These are phyloP conservation scores for Myanophis thanlyinensis DNA, from an alignment of 2,113 vertebrate genomes.

Conservation along the genomic window DNA sequence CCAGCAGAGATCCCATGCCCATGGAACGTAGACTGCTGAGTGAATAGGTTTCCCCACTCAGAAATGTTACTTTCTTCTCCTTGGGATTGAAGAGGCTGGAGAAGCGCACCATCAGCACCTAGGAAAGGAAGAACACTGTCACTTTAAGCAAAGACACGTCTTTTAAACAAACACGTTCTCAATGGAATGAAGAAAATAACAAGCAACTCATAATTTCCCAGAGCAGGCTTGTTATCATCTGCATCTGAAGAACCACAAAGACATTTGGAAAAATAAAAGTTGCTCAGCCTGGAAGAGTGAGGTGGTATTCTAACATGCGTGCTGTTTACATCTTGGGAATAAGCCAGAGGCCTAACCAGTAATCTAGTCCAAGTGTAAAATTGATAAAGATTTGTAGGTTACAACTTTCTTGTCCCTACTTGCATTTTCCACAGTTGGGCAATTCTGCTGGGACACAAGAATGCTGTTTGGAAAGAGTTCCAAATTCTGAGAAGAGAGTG, in stretches of 20 bases:
- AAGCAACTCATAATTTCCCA: background rate
- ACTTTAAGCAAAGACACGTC: background rate
- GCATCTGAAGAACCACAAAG: background rate
- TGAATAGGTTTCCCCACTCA: constrained; percentile 82
- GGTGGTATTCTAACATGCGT: background rate
- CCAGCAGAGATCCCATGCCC: constrained; percentile 83
- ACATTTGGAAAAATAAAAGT: background rate
- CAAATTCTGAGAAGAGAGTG: background rate
- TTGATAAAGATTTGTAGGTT: background rate
- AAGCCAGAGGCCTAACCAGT: background rate
- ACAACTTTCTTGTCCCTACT: background rate
- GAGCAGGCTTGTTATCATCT: background rate
- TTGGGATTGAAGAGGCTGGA: constrained; percentile 80
- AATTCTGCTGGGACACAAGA: background rate
- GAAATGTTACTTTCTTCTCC: constrained; percentile 81
- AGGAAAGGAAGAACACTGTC: background rate
- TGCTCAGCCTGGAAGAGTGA: background rate
- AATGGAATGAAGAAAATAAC: background rate
- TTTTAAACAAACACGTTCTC: background rate
- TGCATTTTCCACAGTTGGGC: background rate
- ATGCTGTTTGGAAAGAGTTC: background rate
- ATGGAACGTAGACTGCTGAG: constrained; percentile 77
- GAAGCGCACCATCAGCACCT: constrained; percentile 88
- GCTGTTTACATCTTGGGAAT: background rate
- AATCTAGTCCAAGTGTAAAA: background rate